These are phyloP conservation scores for Erebia palarica DNA, from an alignment of 2,888 invertebrate genomes.

Conservation along the genomic window DNA sequence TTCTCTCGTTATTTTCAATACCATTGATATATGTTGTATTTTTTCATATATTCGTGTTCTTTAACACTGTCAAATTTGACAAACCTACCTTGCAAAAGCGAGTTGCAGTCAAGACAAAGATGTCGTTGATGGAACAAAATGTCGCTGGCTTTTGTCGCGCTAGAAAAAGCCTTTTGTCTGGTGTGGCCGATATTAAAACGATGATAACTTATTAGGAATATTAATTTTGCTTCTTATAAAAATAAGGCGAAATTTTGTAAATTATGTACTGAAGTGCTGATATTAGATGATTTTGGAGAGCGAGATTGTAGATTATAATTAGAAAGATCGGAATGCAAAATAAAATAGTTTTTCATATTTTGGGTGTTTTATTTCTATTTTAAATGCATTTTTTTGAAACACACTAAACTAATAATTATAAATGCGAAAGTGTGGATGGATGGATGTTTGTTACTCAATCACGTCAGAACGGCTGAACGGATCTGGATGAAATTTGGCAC, in stretches of 20 bases:
- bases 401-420: no score
- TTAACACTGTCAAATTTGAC: no score
- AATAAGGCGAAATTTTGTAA: conserved; percentile 42
- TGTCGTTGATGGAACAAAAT: background rate
- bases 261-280: conserved; percentile 45
- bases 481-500: no score
- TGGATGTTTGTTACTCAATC: no score
- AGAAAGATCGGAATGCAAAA: conserved; percentile 39
- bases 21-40: no score
- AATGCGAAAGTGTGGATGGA: no score
- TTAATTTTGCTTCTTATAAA: conserved; percentile 40
- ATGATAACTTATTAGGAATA: background rate
- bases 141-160: background rate
- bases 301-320: conserved; percentile 34
- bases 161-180: background rate
- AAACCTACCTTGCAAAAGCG: no score
- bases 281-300: conserved; percentile 43
- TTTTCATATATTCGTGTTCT: no score
- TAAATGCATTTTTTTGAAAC: no score
- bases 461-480: no score
- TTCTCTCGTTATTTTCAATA: no score
- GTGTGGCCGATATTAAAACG: background rate
- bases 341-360: conserved; percentile 44
- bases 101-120: no score
- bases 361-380: conserved; percentile 30